Conservation (phyloP, 2,888 invertebrate species). For the Seira ritae region DNA sequence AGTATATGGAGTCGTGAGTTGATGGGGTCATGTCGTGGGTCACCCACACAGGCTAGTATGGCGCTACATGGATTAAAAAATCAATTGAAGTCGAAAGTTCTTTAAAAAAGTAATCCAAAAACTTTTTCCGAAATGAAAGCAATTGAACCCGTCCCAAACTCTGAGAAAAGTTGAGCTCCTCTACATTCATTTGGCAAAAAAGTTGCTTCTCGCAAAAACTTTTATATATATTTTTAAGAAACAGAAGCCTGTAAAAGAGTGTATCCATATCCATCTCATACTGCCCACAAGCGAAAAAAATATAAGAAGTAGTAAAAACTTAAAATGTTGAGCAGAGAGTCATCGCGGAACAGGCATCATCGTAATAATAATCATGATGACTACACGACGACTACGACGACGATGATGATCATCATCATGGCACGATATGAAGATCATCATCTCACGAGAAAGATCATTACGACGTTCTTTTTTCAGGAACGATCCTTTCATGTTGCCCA, state of each 20-base stretch:
- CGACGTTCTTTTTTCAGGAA: not conserved
- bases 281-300: conserved; percentile 51
- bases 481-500: not conserved
- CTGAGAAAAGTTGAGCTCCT: too few relatives aligned
- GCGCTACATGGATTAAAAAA: too few relatives aligned
- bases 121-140: too few relatives aligned
- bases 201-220: too few relatives aligned
- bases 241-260: not conserved
- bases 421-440: conserved; percentile 7
- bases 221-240: too few relatives aligned
- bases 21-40: not conserved
- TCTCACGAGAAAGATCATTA: conserved; percentile 24
- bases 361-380: not conserved
- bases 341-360: not conserved
- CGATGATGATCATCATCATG: not conserved
- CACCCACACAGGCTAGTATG: too few relatives aligned
- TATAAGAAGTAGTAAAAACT: too few relatives aligned
- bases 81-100: too few relatives aligned
- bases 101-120: too few relatives aligned
- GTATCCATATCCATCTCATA: conserved; percentile 29
- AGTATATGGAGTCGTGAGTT: not conserved
- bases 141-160: too few relatives aligned
- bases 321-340: too few relatives aligned
- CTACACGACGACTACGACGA: not conserved
- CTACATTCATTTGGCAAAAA: too few relatives aligned